These are phyloP conservation scores for Pseudotriccus pelzelni DNA, from an alignment of 2,797 vertebrate genomes.

Conservation along the genomic window DNA sequence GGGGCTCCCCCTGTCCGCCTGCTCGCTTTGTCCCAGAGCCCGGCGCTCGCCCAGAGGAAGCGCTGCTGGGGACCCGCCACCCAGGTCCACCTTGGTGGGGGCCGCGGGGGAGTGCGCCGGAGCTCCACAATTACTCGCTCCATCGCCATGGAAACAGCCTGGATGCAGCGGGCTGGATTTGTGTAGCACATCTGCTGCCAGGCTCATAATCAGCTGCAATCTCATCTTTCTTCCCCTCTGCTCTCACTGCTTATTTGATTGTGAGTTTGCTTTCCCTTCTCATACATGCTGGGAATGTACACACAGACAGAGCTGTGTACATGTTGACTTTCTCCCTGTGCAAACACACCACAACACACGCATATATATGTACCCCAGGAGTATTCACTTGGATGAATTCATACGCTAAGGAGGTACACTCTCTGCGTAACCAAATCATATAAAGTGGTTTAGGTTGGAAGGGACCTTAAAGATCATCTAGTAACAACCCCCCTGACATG, in stretches of 20 bases:
- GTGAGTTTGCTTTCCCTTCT: slow-evolving; percentile 36
- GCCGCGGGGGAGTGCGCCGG: slow-evolving; percentile 63
- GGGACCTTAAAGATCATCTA: background rate
- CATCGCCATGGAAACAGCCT: slow-evolving; percentile 97
- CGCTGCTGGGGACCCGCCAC: slow-evolving; percentile 65
- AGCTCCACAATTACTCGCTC: slow-evolving; percentile 89
- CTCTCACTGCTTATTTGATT: slow-evolving; percentile 52
- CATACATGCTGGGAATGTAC: slow-evolving; percentile 16
- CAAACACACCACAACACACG: fast-evolving
- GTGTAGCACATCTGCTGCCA: slow-evolving; percentile 86
- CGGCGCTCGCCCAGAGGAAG: slow-evolving; percentile 48
- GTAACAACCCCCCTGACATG: fast-evolving
- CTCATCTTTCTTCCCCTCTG: slow-evolving; percentile 46
- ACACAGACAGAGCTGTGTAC: background rate
- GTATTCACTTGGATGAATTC: background rate
- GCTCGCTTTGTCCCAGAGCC: slow-evolving; percentile 45
- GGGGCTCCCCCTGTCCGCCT: background rate
- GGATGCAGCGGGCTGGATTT: slow-evolving; percentile 88
- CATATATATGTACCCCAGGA: fast-evolving
- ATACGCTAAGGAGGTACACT: background rate
- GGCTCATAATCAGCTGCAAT: slow-evolving; percentile 79
- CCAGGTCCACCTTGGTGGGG: slow-evolving; percentile 81
- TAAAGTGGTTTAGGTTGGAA: background rate
- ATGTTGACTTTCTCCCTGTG: background rate
- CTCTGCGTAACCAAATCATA: background rate